Percentiles rank a stretch among this genome's conserved stretches.
phyloP scores from a whole-genome alignment of 2,888 invertebrate species.

The Lepidonotus clava region DNA sequence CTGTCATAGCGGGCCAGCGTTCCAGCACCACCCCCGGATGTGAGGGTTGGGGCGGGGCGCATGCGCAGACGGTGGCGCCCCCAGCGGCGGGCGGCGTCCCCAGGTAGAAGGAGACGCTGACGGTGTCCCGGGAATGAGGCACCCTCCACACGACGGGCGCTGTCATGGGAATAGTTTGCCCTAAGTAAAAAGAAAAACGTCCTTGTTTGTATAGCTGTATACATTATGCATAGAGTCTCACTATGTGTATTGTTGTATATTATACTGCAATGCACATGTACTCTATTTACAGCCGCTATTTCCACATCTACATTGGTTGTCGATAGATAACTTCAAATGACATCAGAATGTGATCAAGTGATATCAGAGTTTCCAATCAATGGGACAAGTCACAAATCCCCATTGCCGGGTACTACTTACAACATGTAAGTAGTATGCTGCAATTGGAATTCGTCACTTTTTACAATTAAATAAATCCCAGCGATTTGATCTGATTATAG shows the following conservation, averaged over 20 bases:
- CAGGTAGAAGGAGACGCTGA: slow-evolving; percentile 6
- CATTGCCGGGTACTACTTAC: too few species aligned
- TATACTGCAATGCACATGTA: background rate
- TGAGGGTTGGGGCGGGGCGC: background rate
- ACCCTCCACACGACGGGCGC: background rate
- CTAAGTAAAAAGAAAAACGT: background rate
- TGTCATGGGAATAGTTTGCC: background rate
- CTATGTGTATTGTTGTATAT: background rate
- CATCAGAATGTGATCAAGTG: too few species aligned
- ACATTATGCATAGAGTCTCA: background rate
- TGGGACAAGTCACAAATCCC: too few species aligned
- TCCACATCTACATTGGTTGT: background rate
- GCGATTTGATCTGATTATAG: too few species aligned
- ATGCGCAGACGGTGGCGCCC: background rate
- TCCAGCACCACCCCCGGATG: background rate
- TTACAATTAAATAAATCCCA: too few species aligned
- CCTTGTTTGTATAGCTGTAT: background rate
- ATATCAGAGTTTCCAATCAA: too few species aligned
- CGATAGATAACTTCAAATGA: background rate
- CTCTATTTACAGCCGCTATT: background rate
- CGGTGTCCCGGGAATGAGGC: background rate
- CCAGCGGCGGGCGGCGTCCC: too few species aligned
- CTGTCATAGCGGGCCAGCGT: background rate
- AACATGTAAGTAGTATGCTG: too few species aligned
- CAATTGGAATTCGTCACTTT: too few species aligned